These are phyloP conservation scores for Drosophila paulistorum DNA, from an alignment of 1,140 invertebrate genomes.

Conservation along the genomic window DNA sequence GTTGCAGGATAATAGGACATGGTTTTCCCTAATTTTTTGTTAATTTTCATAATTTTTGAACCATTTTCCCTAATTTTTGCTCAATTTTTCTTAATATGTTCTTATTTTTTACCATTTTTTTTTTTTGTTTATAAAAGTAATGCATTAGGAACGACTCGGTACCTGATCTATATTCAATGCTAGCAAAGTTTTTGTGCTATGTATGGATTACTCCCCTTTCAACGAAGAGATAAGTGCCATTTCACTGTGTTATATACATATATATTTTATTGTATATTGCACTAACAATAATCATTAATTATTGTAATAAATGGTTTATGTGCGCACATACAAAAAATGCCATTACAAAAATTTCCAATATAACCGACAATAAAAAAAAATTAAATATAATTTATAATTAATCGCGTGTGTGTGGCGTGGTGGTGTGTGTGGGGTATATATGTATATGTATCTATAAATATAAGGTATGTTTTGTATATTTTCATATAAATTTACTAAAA, in stretches of 20 bases:
- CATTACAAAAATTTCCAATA: conserved; percentile 55
- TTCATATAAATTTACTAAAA: conserved; percentile 66
- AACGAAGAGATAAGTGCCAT: not conserved
- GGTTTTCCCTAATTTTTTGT: too few species aligned
- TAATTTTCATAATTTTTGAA: too few species aligned
- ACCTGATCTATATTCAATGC: too few species aligned
- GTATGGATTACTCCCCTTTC: not conserved
- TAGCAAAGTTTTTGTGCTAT: too few species aligned
- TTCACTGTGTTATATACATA: conserved; percentile 44
- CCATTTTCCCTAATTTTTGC: too few species aligned
- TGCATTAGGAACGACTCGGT: too few species aligned
- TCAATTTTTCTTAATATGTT: too few species aligned
- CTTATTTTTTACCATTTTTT: too few species aligned
- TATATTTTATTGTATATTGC: conserved; percentile 65
- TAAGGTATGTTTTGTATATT: conserved; percentile 29
- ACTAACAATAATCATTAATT: conserved; percentile 36
- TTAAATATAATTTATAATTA: conserved; percentile 42
- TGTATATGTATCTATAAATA: conserved; percentile 28
- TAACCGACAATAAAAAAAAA: conserved; percentile 50
- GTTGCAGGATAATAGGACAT: too few species aligned
- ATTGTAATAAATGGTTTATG: conserved; percentile 27
- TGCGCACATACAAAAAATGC: conserved; percentile 29
- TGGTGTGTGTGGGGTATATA: conserved; percentile 32
- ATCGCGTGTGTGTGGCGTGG: conserved; percentile 18
- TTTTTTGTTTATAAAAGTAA: too few species aligned